Conservation (phyloP, 2,797 vertebrate species). For the Halcyon smyrnensis region DNA sequence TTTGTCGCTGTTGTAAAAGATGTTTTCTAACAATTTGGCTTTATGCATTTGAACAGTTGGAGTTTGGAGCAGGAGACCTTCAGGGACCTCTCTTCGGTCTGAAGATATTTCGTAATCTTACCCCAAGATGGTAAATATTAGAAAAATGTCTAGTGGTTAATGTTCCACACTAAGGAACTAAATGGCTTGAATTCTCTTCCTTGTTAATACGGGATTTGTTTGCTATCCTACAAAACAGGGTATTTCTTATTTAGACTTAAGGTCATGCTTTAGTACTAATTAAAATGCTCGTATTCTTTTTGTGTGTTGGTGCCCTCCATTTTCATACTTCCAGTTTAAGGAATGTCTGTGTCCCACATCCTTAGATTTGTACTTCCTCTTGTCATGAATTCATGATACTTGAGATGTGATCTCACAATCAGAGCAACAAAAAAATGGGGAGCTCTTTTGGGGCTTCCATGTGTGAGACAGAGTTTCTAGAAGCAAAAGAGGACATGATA, state of each 20-base stretch:
- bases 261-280: neutral
- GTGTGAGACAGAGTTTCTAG: neutral
- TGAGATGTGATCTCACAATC: neutral
- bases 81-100: conserved; percentile 93
- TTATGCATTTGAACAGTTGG: conserved; percentile 82
- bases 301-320: neutral
- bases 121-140: conserved; percentile 88
- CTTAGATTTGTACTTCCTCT: neutral
- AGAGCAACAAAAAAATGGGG: neutral
- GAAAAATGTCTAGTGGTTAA: neutral
- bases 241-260: neutral
- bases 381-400: neutral
- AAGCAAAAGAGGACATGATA: neutral
- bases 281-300: neutral
- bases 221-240: neutral
- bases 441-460: neutral
- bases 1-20: neutral
- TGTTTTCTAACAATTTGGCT: neutral
- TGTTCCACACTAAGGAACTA: neutral
- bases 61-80: conserved; percentile 94
- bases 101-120: conserved; percentile 96
- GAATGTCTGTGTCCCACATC: neutral
- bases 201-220: neutral
- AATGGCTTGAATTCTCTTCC: neutral
- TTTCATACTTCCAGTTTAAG: neutral